Evolutionary conservation across 2,888 invertebrate species (phyloP), one percentile per base, ranked within the genome.

Genomic region (Aricia artaxerxes): DNA sequence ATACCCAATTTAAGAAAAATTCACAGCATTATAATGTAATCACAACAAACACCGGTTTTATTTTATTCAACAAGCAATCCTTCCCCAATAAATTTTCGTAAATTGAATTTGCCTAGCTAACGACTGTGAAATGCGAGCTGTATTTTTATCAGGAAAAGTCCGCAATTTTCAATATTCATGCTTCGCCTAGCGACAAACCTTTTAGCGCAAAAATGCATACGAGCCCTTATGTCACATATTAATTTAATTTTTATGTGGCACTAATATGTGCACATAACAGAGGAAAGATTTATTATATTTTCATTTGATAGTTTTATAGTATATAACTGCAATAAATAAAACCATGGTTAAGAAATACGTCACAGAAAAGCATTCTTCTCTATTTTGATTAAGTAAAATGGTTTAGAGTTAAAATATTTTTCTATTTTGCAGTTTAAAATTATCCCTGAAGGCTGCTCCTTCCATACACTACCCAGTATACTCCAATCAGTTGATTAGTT

Each of bases 101-200:
- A 69, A 69, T 69, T 69, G 35, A 69, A 69, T 69, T 69, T 38
- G 69, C 35, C 35, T 69, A 69, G 35, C 69, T 38, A 69, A 69
- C 69, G 69, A 69, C 69, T 69, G 69, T 69, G 35, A 69, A 69
- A 38, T 69, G 35, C 69, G 69, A 69, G 69, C 69, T 35, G 35
- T 69, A 69, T 69, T 69, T 69, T 69, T 69, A 69, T 69, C 35
- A 38, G 69, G 69, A 69, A 64, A 69, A 35, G 69, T 69, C 69
- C 69, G 35, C 69, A 69, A 69, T 69, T 69, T 69, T 69, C 69
- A 69, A 69, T 69, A 38, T 69, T 69, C 69, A 35, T 69, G 38
- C 69, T 13, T 16, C 35, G 35, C 35, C 69, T 69, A 69, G 69
- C 69, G 69, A 69, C 35, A 69, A 69, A 69, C 69, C 38, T 64